Conservation (phyloP, 2,113 vertebrate species). For the Serinus canaria region DNA sequence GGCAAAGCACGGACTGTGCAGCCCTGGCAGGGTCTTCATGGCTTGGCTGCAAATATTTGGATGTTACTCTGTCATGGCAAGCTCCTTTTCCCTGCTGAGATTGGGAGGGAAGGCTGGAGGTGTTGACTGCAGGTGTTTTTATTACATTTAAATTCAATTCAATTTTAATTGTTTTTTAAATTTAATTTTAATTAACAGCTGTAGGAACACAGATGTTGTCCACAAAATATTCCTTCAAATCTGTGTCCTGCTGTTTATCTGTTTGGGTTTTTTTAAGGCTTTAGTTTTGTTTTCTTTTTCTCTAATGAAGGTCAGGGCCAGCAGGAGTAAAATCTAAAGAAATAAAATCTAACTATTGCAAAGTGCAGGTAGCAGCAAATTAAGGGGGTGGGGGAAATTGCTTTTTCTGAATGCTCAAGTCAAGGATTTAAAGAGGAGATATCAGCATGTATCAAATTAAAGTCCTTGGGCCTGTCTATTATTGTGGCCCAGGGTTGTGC, state of each 20-base stretch:
- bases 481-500: background rate
- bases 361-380: background rate
- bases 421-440: background rate
- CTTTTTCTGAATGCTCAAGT: background rate
- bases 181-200: background rate
- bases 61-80: background rate
- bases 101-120: background rate
- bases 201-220: background rate
- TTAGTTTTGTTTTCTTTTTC: background rate
- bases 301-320: background rate
- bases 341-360: background rate
- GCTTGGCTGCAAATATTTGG: background rate
- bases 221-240: background rate
- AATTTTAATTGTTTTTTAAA: too few relatives aligned
- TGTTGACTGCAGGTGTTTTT: background rate
- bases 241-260: background rate
- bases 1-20: accelerated
- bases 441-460: background rate
- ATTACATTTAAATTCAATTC: too few relatives aligned
- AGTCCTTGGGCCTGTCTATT: background rate
- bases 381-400: background rate
- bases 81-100: background rate
- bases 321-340: background rate
- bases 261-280: accelerated
- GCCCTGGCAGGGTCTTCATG: background rate